These are phyloP conservation scores for Nasonia vitripennis DNA, from an alignment of 1,140 invertebrate species.

Conservation along the genomic window DNA sequence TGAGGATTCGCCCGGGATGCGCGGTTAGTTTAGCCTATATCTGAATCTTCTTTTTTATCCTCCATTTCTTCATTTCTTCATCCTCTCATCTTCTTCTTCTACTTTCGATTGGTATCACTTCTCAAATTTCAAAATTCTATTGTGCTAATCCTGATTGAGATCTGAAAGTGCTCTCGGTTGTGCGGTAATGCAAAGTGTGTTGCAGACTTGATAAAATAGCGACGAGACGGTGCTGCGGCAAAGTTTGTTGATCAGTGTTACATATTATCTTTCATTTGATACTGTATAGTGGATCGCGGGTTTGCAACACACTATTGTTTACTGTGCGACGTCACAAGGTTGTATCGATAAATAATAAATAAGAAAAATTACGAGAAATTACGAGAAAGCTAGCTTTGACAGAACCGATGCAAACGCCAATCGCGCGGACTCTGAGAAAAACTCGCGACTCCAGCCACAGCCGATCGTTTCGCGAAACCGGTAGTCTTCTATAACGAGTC, in stretches of 20 bases:
- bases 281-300: background rate
- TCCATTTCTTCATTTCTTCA: background rate
- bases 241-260: background rate
- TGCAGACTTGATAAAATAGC: background rate
- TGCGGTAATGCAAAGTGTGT: constrained; percentile 15
- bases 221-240: no score
- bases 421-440: no score
- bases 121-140: background rate
- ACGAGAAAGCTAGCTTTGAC: background rate
- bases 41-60: background rate
- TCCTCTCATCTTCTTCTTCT: background rate
- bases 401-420: background rate
- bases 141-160: background rate
- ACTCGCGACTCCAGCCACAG: no score
- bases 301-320: constrained; percentile 39
- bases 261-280: background rate
- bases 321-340: background rate
- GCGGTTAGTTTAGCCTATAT: constrained; percentile 66
- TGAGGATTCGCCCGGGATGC: constrained; percentile 73
- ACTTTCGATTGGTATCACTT: background rate
- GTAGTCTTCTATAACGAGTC: no score
- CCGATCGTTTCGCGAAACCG: no score
- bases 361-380: background rate
- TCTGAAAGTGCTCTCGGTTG: background rate
- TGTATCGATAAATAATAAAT: no score